phyloP scores from a whole-genome alignment of 2,888 invertebrate genomes.

The Drosophila barbarae region DNA sequence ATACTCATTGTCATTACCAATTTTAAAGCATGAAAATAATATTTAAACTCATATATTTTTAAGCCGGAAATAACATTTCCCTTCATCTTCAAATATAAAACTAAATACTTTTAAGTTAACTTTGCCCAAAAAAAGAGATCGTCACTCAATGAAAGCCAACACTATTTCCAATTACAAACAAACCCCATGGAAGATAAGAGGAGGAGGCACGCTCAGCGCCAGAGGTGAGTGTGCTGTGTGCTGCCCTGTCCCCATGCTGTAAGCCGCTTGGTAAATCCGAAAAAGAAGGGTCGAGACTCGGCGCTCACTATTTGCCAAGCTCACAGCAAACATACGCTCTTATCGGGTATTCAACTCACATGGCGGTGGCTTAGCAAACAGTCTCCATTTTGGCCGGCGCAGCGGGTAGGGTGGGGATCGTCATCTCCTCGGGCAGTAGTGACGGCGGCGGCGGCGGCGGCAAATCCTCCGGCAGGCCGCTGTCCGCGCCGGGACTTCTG shows the following conservation, averaged over 20 bases:
- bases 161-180: conserved; percentile 4
- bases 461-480: conserved; percentile 12
- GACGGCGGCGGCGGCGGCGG: background rate
- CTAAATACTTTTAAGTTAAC: no score
- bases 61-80: no score
- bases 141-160: background rate
- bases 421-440: background rate
- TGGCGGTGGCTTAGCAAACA: conserved; percentile 80
- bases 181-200: background rate
- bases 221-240: conserved; percentile 19
- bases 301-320: conserved; percentile 10
- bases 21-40: background rate
- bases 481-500: conserved; percentile 27
- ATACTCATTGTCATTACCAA: no score
- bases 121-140: no score
- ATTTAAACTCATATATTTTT: no score
- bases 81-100: no score
- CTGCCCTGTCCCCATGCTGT: conserved; percentile 5
- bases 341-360: conserved; percentile 52
- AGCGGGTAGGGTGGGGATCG: background rate
- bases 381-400: conserved; percentile 24
- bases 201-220: no score
- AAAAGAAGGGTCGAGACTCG: background rate
- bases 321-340: conserved; percentile 11
- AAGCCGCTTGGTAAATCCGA: conserved; percentile 12